Percentiles rank a stretch among this genome's conserved stretches.
phyloP scores from a whole-genome alignment of 2,888 invertebrate species.

The Apamea epomidion region DNA sequence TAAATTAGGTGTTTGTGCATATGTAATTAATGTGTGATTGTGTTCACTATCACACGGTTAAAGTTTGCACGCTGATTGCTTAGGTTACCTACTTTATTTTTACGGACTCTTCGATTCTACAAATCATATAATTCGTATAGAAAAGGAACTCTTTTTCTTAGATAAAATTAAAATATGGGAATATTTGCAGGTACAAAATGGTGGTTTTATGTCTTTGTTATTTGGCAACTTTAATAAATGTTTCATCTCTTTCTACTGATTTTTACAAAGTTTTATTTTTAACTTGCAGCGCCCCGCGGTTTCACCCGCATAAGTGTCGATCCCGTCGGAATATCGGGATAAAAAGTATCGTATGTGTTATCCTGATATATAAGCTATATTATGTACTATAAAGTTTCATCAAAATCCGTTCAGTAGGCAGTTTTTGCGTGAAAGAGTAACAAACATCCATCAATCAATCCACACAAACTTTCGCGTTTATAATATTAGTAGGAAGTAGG shows the following conservation, averaged over 20 bases:
- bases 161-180: not conserved
- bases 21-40: conserved; percentile 49
- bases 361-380: no score
- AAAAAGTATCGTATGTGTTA: no score
- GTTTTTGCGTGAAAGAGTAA: no score
- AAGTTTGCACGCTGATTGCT: not conserved
- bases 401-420: no score
- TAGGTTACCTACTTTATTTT: not conserved
- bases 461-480: no score
- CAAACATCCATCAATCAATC: no score
- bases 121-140: not conserved
- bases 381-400: no score
- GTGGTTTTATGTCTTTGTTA: not conserved
- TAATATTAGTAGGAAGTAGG: no score
- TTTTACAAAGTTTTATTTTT: not conserved
- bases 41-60: conserved; percentile 35
- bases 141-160: not conserved
- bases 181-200: not conserved
- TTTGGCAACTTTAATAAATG: not conserved
- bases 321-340: no score
- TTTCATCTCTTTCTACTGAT: not conserved
- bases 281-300: no score
- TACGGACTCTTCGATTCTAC: not conserved
- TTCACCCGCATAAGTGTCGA: no score
- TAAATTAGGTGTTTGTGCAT: conserved; percentile 25